Base-by-base conservation (phyloP, 2,888 invertebrate genomes). In the Omphaloscelis lunosa region DNA sequence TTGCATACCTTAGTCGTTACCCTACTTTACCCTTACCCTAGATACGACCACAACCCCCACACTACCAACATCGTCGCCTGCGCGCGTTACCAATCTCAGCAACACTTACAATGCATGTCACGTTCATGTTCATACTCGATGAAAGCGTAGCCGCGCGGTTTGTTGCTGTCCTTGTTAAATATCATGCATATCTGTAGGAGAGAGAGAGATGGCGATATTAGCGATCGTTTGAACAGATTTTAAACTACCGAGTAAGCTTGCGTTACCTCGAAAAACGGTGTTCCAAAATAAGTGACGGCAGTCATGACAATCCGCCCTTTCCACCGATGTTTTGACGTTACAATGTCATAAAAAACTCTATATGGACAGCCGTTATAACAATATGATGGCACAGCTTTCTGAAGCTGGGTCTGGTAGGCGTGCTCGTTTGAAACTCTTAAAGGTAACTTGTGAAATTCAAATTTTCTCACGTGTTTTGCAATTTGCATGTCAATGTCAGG, bases 61-160 rank as follows among this genome's bases (percentile, higher is more conserved):
- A 23, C 56, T 53, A 67, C 74, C 72, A 72, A 41, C 74, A 53
- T 9, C 39, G 45, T 17, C 62, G n/a, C 39, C 74, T 74, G 77
- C 61, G 23, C n/a, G 41, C 53, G 59, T 12, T 11, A 56, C 39
- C 41, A 7, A 61, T 17, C 53, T 17, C n/a, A n/a, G 27, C 45
- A n/a, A 62, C 97, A 99, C 99, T 99, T 97, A 99, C 99, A 99
- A 97, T 99, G 99, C 99, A 99, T 99, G 96, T 99, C 99, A 83
- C 99, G 97, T 96, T 99, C 99, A 95, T 99, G 99, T 95, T 99
- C 99, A 96, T 99, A 99, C 96, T 99, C 99, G 92, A 99, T 99
- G 97, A 99, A 99, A 66, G 99, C 99, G 97, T 99, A 99, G 83
- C 99, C 99, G 88, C 99, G 97, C 17, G 99, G 99, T 96, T 99